Evolutionary conservation across 2,888 invertebrate species (phyloP), one percentile per base, ranked within the genome.

Genomic region (Neocrepidodera transversa): DNA sequence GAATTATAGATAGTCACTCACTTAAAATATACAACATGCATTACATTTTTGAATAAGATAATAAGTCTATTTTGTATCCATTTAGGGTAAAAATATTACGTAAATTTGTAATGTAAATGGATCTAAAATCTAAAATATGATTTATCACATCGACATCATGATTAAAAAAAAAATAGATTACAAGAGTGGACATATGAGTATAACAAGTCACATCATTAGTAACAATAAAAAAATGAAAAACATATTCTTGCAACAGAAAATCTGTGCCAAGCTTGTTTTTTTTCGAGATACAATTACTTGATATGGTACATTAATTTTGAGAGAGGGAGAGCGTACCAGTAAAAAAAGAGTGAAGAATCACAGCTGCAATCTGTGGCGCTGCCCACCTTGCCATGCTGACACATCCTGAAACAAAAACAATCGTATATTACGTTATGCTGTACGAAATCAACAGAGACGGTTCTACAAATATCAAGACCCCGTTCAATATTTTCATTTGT

Each of bases 321-420:
- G 70, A 69, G 66, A 71, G 65, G 64, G 69, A 71, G 67, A 75
- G 68, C 67, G 73, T 71, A 68, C 73, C 75, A 63, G 71, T 74
- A 66, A 76, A 74, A 70, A 76, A 70, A 70, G 77, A 74, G 69
- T 79, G 78, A 65, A 78, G 73, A 64, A 78, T 76, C 71, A 78
- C 75, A 69, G 78, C 74, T 65, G 76, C 75, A 65, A 78, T 72
- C 69, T 78, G 78, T 53, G 76, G 76, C 59, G 74, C 71, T 64
- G 76, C 72, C 78, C 78, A 78, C 68, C 74, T 75, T 66, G 74
- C 72, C 68, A 77, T 75, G 72, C 77, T 76, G 69, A 75, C 74
- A 70, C 76, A 78, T 70, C 78, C 79, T 79, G 78, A 62, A 79
- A 79, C 75, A 77, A 74, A 67, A 72, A 71, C 62, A 59, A 55